Evolutionary conservation across 2,888 invertebrate genomes (phyloP).

Genomic region (Notodonta ziczac): DNA sequence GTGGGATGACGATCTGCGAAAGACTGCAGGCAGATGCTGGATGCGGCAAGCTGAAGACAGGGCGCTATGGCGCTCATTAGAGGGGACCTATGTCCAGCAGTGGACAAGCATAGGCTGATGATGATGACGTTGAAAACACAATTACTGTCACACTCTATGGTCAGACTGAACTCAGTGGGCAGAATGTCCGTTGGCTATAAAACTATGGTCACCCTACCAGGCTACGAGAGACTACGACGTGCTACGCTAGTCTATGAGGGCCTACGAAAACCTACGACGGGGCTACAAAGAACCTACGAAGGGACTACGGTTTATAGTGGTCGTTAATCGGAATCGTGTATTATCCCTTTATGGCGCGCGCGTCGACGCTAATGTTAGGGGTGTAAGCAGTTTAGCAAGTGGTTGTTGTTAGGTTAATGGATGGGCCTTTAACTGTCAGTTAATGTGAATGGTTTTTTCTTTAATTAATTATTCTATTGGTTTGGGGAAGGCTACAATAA

Average conservation of each 20-base stretch:
- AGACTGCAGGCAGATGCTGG: no score
- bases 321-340: slow-evolving; percentile 45
- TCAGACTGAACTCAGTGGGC: not conserved
- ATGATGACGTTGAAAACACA: no score
- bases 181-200: no score
- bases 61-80: no score
- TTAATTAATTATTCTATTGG: not conserved
- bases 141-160: not conserved
- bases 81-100: no score
- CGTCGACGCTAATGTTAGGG: slow-evolving; percentile 49
- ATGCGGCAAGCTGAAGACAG: no score
- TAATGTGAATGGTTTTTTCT: not conserved
- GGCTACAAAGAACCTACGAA: not conserved
- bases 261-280: not conserved
- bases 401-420: slow-evolving; percentile 29
- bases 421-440: not conserved
- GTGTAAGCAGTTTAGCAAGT: slow-evolving; percentile 57
- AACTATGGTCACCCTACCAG: no score
- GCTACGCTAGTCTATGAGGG: not conserved
- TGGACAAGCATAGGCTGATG: no score
- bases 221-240: no score
- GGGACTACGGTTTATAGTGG: slow-evolving; percentile 11
- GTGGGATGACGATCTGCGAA: no score
- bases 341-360: slow-evolving; percentile 52
- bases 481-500: not conserved